Percentiles rank a stretch among this genome's conserved stretches.
Evolutionary conservation across 2,888 invertebrate species (phyloP).

Genomic region (Branchellion lobata): DNA sequence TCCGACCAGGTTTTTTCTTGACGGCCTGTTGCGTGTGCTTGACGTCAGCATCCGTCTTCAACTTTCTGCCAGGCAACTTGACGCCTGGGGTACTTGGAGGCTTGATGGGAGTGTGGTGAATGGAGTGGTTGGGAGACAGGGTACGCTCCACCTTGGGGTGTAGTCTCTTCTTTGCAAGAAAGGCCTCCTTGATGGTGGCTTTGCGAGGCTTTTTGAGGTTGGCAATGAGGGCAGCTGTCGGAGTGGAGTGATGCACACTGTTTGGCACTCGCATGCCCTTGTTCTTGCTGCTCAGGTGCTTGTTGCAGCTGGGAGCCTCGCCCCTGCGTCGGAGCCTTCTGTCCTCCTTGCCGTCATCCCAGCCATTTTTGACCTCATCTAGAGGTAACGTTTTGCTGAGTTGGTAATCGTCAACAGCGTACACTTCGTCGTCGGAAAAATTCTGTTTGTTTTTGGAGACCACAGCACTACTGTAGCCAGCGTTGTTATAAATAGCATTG

Average conservation of each 20-base stretch:
- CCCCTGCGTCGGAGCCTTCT: neutral
- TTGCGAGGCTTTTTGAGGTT: conserved; percentile 24
- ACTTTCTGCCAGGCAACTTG: neutral
- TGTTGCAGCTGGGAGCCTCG: no score
- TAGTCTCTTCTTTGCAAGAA: conserved; percentile 31
- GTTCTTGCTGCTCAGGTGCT: neutral
- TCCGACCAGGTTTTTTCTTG: neutral
- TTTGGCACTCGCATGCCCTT: neutral
- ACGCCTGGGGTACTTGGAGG: no score
- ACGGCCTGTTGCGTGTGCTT: neutral
- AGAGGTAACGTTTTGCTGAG: neutral
- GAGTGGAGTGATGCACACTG: neutral
- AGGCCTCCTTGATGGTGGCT: conserved; percentile 39
- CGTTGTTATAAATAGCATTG: neutral
- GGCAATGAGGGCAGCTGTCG: neutral
- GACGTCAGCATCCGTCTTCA: neutral
- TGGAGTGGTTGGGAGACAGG: no score
- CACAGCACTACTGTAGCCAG: neutral
- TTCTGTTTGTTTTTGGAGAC: neutral
- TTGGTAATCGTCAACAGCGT: neutral
- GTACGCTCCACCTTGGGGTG: neutral
- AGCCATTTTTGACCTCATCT: neutral
- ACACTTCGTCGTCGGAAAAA: neutral
- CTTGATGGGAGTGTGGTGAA: no score
- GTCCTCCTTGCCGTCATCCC: neutral